Percentiles rank a stretch among this genome's conserved stretches.
phyloP scores from a whole-genome alignment of 2,888 invertebrate species.

The Sturmia bella region DNA sequence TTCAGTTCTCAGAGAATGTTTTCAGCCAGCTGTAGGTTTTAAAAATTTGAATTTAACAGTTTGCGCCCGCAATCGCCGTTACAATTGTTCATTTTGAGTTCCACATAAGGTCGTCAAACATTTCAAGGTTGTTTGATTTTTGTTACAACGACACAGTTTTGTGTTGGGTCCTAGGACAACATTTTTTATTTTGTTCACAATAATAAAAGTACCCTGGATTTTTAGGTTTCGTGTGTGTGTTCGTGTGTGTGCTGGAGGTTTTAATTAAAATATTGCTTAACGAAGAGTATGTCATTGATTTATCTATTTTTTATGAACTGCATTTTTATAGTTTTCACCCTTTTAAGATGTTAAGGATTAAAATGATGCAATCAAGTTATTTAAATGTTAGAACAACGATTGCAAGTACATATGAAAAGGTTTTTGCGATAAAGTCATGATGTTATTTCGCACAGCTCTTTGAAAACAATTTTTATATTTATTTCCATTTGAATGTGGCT shows the following conservation, averaged over 20 bases:
- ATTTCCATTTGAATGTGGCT: no score
- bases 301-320: neutral
- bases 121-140: slow-evolving; percentile 57
- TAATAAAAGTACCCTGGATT: slow-evolving; percentile 48
- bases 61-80: slow-evolving; percentile 39
- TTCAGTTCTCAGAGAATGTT: slow-evolving; percentile 11
- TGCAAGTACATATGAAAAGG: no score
- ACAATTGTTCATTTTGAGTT: slow-evolving; percentile 4
- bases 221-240: neutral
- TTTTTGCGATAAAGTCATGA: no score
- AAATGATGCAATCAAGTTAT: no score
- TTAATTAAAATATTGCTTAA: slow-evolving; percentile 18
- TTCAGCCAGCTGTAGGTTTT: slow-evolving; percentile 24
- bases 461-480: no score
- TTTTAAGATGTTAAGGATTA: no score
- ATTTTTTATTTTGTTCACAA: slow-evolving; percentile 24
- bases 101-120: slow-evolving; percentile 57
- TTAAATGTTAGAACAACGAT: no score
- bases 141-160: slow-evolving; percentile 45
- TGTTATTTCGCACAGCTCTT: no score
- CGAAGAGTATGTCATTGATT: neutral
- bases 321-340: no score
- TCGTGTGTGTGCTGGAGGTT: slow-evolving; percentile 1
- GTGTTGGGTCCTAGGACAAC: slow-evolving; percentile 60
- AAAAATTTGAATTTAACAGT: slow-evolving; percentile 49